Percentiles rank a stretch among this genome's conserved stretches.
Evolutionary conservation across 2,113 vertebrate genomes (phyloP).

Genomic region (Corythornis cristatus): DNA sequence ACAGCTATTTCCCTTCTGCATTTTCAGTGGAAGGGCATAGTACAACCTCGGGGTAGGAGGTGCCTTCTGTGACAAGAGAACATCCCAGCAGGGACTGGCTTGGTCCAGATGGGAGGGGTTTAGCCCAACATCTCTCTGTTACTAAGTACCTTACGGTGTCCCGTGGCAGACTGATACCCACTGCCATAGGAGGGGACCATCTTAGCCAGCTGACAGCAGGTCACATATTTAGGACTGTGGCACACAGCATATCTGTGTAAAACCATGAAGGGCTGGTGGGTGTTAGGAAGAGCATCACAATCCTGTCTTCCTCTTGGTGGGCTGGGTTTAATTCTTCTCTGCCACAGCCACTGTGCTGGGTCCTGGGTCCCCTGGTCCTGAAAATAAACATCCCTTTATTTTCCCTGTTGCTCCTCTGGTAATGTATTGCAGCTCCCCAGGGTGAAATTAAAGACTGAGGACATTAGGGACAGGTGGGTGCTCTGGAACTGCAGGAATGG

Average conservation of each 20-base stretch:
- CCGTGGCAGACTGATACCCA: background rate
- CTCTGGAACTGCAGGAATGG: background rate
- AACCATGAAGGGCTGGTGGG: background rate
- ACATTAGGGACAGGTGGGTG: background rate
- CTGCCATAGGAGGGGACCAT: background rate
- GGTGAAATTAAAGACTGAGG: background rate
- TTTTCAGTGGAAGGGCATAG: conserved; percentile 9
- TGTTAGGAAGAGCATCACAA: background rate
- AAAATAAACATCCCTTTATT: background rate
- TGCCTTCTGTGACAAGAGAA: background rate
- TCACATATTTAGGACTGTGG: background rate
- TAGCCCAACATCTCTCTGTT: background rate
- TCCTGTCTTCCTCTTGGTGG: too few relatives aligned
- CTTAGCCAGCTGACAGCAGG: rapidly evolving
- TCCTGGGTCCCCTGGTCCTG: background rate
- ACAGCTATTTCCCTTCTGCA: conserved; percentile 33
- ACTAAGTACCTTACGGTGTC: background rate
- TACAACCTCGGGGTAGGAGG: background rate
- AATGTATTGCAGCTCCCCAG: background rate
- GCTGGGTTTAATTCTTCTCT: background rate
- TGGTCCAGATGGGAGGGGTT: background rate
- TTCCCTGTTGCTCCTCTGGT: background rate
- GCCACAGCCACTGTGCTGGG: rapidly evolving
- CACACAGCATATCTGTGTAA: background rate
- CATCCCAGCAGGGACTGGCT: background rate